Percentiles rank a stretch among this genome's conserved stretches.
phyloP scores from a whole-genome alignment of 2,797 vertebrate genomes.

The Anomalospiza imberbis region DNA sequence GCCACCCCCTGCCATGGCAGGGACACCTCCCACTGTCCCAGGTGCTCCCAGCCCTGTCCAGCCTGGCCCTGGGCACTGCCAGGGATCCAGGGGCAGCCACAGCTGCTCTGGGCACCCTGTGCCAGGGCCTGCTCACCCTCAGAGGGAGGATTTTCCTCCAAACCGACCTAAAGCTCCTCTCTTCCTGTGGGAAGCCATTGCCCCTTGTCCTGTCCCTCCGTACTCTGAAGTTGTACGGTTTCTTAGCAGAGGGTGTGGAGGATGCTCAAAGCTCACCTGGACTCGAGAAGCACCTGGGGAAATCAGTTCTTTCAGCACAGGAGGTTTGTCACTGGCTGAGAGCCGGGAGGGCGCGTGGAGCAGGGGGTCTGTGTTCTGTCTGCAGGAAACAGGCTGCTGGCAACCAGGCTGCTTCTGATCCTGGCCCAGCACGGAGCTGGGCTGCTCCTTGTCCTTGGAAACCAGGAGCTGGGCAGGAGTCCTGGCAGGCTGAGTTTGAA shows the following conservation, averaged over 20 bases:
- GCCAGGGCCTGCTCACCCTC: neutral
- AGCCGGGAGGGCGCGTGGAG: neutral
- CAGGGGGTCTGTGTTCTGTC: neutral
- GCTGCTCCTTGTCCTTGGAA: neutral
- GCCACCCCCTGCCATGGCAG: neutral
- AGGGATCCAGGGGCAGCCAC: neutral
- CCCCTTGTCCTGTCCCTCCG: neutral
- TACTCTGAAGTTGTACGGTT: neutral
- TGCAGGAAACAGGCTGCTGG: no score
- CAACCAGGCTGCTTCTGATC: neutral
- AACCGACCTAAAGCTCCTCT: neutral
- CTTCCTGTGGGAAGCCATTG: neutral
- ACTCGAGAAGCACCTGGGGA: neutral
- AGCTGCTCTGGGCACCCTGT: neutral
- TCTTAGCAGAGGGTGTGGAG: neutral
- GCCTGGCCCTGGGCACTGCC: rapidly evolving
- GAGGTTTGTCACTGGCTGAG: neutral
- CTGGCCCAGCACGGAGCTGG: neutral
- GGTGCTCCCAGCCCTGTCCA: neutral
- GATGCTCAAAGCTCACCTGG: neutral
- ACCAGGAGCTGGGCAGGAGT: neutral
- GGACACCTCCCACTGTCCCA: neutral
- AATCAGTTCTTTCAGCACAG: neutral
- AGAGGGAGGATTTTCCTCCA: neutral
- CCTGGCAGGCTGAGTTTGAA: neutral